Evolutionary conservation across 2,888 invertebrate genomes (phyloP), one percentile per base, ranked within the genome.

Genomic region (Argyra leucocephala): DNA sequence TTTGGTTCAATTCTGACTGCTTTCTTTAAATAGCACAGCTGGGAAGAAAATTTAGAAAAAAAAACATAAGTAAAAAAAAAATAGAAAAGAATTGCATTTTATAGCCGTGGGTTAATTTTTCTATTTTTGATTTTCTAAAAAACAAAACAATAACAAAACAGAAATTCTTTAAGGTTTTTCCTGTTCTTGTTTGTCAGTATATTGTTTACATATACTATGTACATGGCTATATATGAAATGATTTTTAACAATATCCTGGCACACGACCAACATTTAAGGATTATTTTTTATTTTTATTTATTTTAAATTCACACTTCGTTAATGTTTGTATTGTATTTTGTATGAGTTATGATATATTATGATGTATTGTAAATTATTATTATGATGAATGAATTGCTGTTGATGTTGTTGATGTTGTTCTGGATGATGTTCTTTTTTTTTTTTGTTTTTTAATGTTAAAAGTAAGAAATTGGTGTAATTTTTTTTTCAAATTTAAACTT

Each of bases 211-310:
- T n/a, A n/a, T n/a, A n/a, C 4, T 48, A 15, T 10, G 31, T 31
- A 31, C 31, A 31, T n/a, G n/a, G n/a, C n/a, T n/a, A n/a, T n/a
- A n/a, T n/a, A 31, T 12, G 31, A 31, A 31, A 31, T 31, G 31
- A 31, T 31, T 18, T 48, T 48, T 48, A 48, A 48, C 48, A 48
- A 48, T 48, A n/a, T 48, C 48, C 48, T 48, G 48, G 48, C 48
- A 48, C 48, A 48, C 48, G 48, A 48, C 48, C 48, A 48, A 48
- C 48, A 48, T 48, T n/a, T n/a, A n/a, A 18, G 48, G 48, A 18
- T 48, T 48, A 18, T 48, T 48, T 48, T 48, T 48, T 15, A 3
- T 48, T 15, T 15, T 48, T 12, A 15, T 10, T 37, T 48, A 18
- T 48, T 48, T 48, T 12, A n/a, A 48, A 9, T 48, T 48, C 15